phyloP scores from a whole-genome alignment of 2,888 invertebrate species.

The Corbicula japonica region DNA sequence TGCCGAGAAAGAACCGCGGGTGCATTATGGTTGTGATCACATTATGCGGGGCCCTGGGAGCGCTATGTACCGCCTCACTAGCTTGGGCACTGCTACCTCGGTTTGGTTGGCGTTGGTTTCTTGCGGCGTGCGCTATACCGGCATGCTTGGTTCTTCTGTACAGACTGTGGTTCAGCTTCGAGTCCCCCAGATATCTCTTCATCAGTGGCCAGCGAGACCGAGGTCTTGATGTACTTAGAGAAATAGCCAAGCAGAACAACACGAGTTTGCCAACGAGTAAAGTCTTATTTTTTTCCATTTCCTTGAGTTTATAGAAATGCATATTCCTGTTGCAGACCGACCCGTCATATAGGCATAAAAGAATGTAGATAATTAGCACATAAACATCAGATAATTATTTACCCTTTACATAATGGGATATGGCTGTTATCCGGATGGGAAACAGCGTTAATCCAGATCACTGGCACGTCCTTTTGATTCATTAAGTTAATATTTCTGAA shows the following conservation, averaged over 20 bases:
- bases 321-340: background rate
- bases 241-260: constrained; percentile 72
- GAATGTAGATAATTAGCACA: too few species aligned
- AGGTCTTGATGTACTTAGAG: constrained; percentile 69
- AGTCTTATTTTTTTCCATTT: background rate
- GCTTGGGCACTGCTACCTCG: constrained; percentile 78
- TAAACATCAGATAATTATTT: too few species aligned
- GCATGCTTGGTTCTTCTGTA: constrained; percentile 69
- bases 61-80: constrained; percentile 74
- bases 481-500: too few species aligned
- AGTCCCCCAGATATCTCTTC: constrained; percentile 79
- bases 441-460: too few species aligned
- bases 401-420: too few species aligned
- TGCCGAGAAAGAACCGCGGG: constrained; percentile 77
- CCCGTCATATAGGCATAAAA: too few species aligned
- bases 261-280: constrained; percentile 66
- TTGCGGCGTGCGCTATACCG: constrained; percentile 77
- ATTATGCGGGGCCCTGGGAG: constrained; percentile 81
- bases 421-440: too few species aligned
- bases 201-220: constrained; percentile 69
- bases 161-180: constrained; percentile 69
- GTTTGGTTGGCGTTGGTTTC: constrained; percentile 77
- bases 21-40: constrained; percentile 79
- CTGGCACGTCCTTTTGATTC: too few species aligned
- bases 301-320: background rate